Percentiles rank a stretch among this genome's conserved stretches.
Evolutionary conservation across 2,797 vertebrate species (phyloP).

Genomic region (Aphelocoma californica): DNA sequence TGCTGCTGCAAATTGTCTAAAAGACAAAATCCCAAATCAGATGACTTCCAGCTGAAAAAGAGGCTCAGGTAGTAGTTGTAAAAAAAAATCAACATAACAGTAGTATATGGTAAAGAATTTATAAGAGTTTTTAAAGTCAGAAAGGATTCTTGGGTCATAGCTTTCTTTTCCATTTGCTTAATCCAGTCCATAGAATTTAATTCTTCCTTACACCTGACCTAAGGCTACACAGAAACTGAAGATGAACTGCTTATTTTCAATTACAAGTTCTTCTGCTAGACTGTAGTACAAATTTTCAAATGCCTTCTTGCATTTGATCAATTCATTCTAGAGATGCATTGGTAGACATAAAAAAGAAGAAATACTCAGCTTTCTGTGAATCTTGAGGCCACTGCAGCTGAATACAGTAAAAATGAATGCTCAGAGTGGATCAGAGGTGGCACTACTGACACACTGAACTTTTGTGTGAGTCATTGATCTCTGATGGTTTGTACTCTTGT

Average conservation of each 20-base stretch:
- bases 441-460: neutral
- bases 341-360: neutral
- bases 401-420: neutral
- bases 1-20: neutral
- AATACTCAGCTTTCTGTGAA: neutral
- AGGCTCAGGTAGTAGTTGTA: neutral
- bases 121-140: neutral
- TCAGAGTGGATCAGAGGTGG: neutral
- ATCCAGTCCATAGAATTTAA: neutral
- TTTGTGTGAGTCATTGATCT: accelerated
- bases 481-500: neutral
- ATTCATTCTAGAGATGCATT: neutral
- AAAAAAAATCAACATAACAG: neutral
- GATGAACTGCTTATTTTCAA: neutral
- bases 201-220: neutral
- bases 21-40: neutral
- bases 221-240: neutral
- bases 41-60: neutral
- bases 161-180: neutral
- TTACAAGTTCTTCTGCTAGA: neutral
- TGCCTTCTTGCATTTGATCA: neutral
- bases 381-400: neutral
- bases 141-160: neutral
- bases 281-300: neutral
- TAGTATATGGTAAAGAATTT: neutral